Base-by-base conservation (phyloP, 2,797 vertebrate genomes). In the Myotis planiceps region DNA sequence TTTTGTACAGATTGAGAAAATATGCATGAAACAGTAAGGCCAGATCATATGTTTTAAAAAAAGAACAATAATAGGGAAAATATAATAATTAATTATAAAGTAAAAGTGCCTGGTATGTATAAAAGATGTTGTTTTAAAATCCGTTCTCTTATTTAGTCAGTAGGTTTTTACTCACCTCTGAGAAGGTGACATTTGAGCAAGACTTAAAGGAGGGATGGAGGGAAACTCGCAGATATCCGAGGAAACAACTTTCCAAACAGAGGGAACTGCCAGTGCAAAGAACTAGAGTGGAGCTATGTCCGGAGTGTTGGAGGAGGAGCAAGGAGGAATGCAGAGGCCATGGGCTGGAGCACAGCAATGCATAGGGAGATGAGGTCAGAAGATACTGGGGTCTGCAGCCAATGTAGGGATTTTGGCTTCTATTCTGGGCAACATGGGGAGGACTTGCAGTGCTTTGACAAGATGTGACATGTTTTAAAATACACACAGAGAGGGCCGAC, bases 61-160 rank as follows among this genome's bases (percentile, higher is more conserved):
- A 94, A 69, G 18, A 60, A 72, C 9, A 58, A 79, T 21, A 42
- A 78, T 9, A 82, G 23, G n/a, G 23, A 66, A 93, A 85, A 37
- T 23, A 92, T 32, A 91, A 92, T 74, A 92, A 93, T 90, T 92
- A 53, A 87, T 92, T 93, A 37, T 76, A 81, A 87, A 79, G 47
- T 75, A 72, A 87, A 95, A 81, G 10, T 90, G 5, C 9, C 58
- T 42, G 34, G 8, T 47, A 25, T 7, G 34, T 86, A 85, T 75
- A 29, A 89, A 80, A 89, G 16, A 74, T 63, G 88, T 19, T 88
- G 15, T 71, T 79, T 69, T 94, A 4, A 82, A 96, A 53, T 85
- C 21, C 13, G 42, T 65, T 71, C 14, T 92, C 37, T 88, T 58
- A 65, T 53, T 72, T 55, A 78, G 60, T 84, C 23, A 88, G 5